A percentile compares a stretch with the other conserved stretches of the same genome.
Conservation (phyloP, 2,113 vertebrate species). For the Orientallactaga bullata region DNA sequence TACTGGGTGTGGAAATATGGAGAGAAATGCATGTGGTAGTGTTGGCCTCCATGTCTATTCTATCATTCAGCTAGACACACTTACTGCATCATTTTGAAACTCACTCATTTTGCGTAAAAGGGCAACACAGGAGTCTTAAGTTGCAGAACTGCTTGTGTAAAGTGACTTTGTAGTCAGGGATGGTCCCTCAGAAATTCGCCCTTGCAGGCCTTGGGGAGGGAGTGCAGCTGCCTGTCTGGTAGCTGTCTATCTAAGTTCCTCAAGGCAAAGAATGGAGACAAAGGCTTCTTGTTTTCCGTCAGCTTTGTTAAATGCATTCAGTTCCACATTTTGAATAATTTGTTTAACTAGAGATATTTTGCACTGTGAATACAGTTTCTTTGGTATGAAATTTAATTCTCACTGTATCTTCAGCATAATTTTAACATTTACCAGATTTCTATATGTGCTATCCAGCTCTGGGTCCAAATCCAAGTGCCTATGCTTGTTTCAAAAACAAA, state of each 20-base stretch:
- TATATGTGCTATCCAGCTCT: constrained; percentile 23
- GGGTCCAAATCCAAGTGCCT: constrained; percentile 54
- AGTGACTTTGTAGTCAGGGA: constrained; percentile 64
- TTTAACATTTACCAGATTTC: constrained; percentile 63
- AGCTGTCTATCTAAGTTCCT: constrained; percentile 73
- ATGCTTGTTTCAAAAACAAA: constrained; percentile 31
- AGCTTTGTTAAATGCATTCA: constrained; percentile 65
- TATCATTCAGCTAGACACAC: constrained; percentile 19
- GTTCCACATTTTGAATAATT: constrained; percentile 68
- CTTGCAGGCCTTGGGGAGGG: not conserved
- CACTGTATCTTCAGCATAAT: constrained; percentile 60
- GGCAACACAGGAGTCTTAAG: constrained; percentile 26
- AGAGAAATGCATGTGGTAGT: not conserved
- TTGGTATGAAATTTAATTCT: constrained; percentile 70
- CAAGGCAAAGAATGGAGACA: constrained; percentile 41
- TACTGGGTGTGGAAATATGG: not conserved
- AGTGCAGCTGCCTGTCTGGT: constrained; percentile 77
- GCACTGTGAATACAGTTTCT: constrained; percentile 51
- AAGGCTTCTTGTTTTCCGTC: constrained; percentile 66
- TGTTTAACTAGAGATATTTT: constrained; percentile 72
- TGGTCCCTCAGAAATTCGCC: constrained; percentile 35
- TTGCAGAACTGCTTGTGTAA: constrained; percentile 48
- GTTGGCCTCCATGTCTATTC: not conserved
- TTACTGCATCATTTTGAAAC: not conserved
- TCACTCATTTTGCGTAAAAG: constrained; percentile 38